Evolutionary conservation across 2,797 vertebrate genomes (phyloP).

Genomic region (Gadopsis bispinosus): DNA sequence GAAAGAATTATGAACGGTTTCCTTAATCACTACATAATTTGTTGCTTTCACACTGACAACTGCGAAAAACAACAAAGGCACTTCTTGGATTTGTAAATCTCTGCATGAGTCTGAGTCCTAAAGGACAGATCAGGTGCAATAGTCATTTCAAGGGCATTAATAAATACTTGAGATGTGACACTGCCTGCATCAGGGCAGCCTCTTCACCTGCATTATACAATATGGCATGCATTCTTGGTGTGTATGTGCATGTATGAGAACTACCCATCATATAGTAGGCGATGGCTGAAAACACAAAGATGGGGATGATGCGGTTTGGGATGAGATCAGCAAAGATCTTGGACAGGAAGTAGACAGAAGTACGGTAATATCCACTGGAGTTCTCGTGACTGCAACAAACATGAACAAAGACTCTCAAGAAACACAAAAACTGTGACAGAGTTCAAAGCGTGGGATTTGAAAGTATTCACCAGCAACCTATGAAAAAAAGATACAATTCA

Average conservation of each 20-base stretch:
- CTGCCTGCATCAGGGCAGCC: neutral
- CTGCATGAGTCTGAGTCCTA: neutral
- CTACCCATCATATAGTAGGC: constrained; percentile 89
- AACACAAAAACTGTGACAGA: neutral
- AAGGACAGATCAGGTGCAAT: neutral
- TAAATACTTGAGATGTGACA: neutral
- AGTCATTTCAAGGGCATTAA: neutral
- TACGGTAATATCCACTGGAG: constrained; percentile 87
- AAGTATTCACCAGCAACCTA: neutral
- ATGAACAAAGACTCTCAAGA: constrained; percentile 9
- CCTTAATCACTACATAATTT: neutral
- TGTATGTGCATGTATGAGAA: constrained; percentile 3
- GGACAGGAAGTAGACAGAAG: constrained; percentile 87
- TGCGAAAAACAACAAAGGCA: constrained; percentile 9
- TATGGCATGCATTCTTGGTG: neutral
- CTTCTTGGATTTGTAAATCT: neutral
- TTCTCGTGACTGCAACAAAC: constrained; percentile 84
- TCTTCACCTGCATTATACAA: neutral
- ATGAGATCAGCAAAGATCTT: constrained; percentile 88
- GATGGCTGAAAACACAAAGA: constrained; percentile 83
- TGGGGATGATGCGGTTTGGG: constrained; percentile 86
- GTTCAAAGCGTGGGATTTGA: neutral
- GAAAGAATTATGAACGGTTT: neutral
- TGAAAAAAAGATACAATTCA: neutral
- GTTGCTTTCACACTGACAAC: neutral